Percentiles rank a stretch among this genome's conserved stretches.
Conservation (phyloP, 2,888 invertebrate genomes). For the Lycophotia porphyrea region DNA sequence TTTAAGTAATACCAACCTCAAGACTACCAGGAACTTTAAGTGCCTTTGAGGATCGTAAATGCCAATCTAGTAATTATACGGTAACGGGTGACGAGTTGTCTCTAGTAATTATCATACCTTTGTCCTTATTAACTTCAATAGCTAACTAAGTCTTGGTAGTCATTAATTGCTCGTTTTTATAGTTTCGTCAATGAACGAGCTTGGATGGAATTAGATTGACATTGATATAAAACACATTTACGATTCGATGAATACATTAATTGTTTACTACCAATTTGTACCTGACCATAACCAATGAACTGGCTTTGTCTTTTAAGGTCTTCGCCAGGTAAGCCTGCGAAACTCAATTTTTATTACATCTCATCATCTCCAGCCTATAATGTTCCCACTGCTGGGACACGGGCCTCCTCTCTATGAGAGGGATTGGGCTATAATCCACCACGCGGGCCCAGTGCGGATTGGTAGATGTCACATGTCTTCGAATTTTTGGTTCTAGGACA, state of each 20-base stretch:
- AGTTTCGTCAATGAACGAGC: conserved; percentile 1
- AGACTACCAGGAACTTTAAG: conserved; percentile 48
- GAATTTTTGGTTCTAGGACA: too few relatives aligned
- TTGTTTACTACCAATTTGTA: conserved; percentile 6
- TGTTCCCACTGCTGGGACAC: too few relatives aligned
- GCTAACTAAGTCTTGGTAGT: conserved; percentile 1
- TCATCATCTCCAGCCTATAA: too few relatives aligned
- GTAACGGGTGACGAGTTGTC: not conserved
- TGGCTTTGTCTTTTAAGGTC: not conserved
- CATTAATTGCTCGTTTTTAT: not conserved
- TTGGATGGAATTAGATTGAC: not conserved
- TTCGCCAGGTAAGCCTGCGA: too few relatives aligned
- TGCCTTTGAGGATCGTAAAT: conserved; percentile 26
- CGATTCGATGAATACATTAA: not conserved
- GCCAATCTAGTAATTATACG: conserved; percentile 14
- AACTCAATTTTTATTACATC: too few relatives aligned
- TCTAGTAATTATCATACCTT: not conserved
- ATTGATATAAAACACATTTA: not conserved
- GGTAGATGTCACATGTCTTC: too few relatives aligned
- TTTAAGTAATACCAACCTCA: conserved; percentile 20
- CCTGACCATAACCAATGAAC: conserved; percentile 21
- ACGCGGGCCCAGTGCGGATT: too few relatives aligned
- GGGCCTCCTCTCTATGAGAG: too few relatives aligned
- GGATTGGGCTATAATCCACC: too few relatives aligned
- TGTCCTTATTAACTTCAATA: not conserved